Percentiles rank a stretch among this genome's conserved stretches.
phyloP scores from a whole-genome alignment of 2,797 vertebrate species.

The Sebastes steindachneri region DNA sequence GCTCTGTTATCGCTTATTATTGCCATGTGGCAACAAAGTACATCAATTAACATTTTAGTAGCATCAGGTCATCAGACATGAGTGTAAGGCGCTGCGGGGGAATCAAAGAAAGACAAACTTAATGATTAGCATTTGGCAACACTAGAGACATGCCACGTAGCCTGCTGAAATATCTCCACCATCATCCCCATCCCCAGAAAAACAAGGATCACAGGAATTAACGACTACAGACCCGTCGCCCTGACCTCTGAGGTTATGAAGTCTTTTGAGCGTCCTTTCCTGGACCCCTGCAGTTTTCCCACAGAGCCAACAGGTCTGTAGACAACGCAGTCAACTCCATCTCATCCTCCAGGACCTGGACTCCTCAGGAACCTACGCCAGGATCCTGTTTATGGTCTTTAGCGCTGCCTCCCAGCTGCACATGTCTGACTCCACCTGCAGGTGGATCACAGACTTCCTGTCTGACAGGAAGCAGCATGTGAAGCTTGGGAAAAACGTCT shows the following conservation, averaged over 20 bases:
- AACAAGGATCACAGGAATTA: not conserved
- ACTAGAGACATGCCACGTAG: not conserved
- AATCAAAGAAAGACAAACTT: conserved; percentile 18
- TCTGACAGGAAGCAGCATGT: not conserved
- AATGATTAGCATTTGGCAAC: conserved; percentile 25
- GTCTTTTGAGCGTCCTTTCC: not conserved
- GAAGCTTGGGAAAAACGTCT: no score
- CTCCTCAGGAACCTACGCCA: not conserved
- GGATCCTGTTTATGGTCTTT: no score
- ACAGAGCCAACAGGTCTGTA: not conserved
- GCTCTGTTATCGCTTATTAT: conserved; percentile 24
- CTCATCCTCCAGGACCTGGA: not conserved
- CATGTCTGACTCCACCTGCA: no score
- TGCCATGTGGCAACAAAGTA: conserved; percentile 23
- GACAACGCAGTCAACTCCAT: not conserved
- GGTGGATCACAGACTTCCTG: not conserved
- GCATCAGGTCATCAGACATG: conserved; percentile 38
- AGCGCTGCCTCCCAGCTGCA: no score
- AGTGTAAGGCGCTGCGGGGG: conserved; percentile 16
- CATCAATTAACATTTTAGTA: conserved; percentile 35
- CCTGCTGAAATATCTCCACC: not conserved
- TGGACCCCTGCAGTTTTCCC: not conserved
- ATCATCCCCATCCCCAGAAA: not conserved
- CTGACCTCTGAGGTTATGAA: not conserved
- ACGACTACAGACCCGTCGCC: not conserved